A percentile compares a stretch with the other conserved stretches of the same genome.
Evolutionary conservation across 2,888 invertebrate genomes (phyloP).

Genomic region (Andrena trimmerana): DNA sequence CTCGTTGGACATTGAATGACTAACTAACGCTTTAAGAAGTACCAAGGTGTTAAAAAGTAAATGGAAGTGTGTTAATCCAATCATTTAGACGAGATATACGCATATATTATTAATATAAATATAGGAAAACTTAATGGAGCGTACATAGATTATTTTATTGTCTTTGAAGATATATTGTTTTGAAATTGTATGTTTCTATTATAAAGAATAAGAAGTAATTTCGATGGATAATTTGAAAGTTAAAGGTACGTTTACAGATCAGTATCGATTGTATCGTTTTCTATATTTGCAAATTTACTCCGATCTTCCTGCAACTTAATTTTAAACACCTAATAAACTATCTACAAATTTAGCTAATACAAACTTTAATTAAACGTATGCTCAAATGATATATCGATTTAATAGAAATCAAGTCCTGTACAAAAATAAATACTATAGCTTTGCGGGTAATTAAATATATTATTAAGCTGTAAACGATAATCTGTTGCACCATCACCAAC

Average conservation of each 20-base stretch:
- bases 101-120: conserved; percentile 32
- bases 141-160: conserved; percentile 68
- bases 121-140: conserved; percentile 59
- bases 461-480: conserved; percentile 77
- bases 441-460: conserved; percentile 78
- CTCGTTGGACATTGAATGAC: conserved; percentile 16
- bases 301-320: conserved; percentile 26
- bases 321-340: conserved; percentile 46
- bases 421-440: conserved; percentile 83
- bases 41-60: conserved; percentile 32
- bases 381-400: conserved; percentile 52
- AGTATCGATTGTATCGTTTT: conserved; percentile 47
- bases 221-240: conserved; percentile 27
- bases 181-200: conserved; percentile 31
- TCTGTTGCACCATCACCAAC: conserved; percentile 80
- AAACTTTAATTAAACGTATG: conserved; percentile 51
- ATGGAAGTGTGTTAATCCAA: conserved; percentile 22
- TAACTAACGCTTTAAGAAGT: conserved; percentile 21
- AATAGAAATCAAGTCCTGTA: conserved; percentile 78
- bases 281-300: conserved; percentile 26
- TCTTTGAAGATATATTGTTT: conserved; percentile 63
- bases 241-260: conserved; percentile 42
- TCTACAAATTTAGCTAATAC: conserved; percentile 58
- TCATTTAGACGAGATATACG: conserved; percentile 32
- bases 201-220: conserved; percentile 31